Percentiles rank a stretch among this genome's conserved stretches.
Conservation (phyloP, 2,888 invertebrate genomes). For the Rotaria macrura region DNA sequence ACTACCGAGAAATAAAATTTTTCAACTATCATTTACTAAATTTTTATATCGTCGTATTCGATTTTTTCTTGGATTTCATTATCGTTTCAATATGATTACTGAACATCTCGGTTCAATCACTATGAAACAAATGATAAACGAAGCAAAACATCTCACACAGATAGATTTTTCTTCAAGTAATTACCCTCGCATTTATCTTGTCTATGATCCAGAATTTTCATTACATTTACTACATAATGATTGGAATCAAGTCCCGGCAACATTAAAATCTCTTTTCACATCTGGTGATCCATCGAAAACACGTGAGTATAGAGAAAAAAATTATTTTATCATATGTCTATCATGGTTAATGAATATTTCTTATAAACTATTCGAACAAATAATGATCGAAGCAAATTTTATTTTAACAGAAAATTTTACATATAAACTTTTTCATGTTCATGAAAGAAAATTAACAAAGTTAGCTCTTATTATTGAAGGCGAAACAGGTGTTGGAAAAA, state of each 20-base stretch:
- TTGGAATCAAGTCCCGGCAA: background rate
- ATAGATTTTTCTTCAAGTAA: background rate
- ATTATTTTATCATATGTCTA: background rate
- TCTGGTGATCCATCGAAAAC: background rate
- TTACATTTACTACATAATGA: background rate
- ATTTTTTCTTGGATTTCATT: background rate
- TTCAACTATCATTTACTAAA: background rate
- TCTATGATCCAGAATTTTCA: background rate
- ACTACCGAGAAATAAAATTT: background rate
- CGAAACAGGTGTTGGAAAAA: slow-evolving; percentile 16
- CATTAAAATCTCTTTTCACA: background rate
- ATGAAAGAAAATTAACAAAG: slow-evolving; percentile 15
- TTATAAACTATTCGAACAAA: background rate
- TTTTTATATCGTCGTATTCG: background rate
- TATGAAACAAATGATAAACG: background rate
- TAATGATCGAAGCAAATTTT: background rate
- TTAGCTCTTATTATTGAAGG: background rate
- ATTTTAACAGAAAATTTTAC: background rate
- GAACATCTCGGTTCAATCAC: background rate
- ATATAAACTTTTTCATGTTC: slow-evolving; percentile 19
- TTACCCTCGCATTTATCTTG: background rate
- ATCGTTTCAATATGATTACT: background rate
- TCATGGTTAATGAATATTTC: slow-evolving; percentile 3
- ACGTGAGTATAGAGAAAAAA: background rate
- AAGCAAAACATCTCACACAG: background rate